Base-by-base conservation (phyloP, 2,797 vertebrate species). In the Chloroceryle amazona region DNA sequence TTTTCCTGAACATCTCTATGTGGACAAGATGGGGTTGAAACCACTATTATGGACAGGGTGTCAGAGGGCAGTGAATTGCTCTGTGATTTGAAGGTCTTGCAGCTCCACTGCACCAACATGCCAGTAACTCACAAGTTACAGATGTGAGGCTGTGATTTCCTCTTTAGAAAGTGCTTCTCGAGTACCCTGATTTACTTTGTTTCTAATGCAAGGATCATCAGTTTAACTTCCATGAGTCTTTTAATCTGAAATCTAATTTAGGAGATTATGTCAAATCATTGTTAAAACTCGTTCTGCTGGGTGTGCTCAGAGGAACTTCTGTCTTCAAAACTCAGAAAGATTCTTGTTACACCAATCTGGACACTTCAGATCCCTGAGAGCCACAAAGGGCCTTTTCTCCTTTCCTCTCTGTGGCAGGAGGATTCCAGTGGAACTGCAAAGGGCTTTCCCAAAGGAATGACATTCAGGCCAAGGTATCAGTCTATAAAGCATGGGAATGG, bases 241-340 rank as follows among this genome's bases (percentile, higher is more conserved):
- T 90, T 70, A 80, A 82, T 80, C 89, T 65, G 60, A 42, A 75
- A 82, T 89, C 91, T 76, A 93, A 92, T 95, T 84, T 72, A 60
- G 47, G 44, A 90, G 57, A 86, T 91, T 89, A 75, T 68, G 26
- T 65, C 74, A 37, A 87, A 42, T 62, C 67, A 84, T 92, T 73
- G 67, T 76, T 49, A 33, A 74, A 76, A 85, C 89, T 73, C 4
- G 5, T 92, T 91, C 78, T 47, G 67, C 84, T 55, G n/a, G 9
- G 13, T 85, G 44, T 3, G 1, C 52, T 54, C 71, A 20, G 51
- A 66, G 71, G 63, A 86, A 39, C 46, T 72, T 42, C n/a, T 79
- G 16, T 33, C 78, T 91, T 67, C 78, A 13, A 72, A 87, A 39
- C 9, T 84, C 37, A 25, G 35, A 23, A 25, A 26, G 16, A 51